Percentiles rank a stretch among this genome's conserved stretches.
phyloP scores from a whole-genome alignment of 2,888 invertebrate genomes.

The Eumerus sabulonum region DNA sequence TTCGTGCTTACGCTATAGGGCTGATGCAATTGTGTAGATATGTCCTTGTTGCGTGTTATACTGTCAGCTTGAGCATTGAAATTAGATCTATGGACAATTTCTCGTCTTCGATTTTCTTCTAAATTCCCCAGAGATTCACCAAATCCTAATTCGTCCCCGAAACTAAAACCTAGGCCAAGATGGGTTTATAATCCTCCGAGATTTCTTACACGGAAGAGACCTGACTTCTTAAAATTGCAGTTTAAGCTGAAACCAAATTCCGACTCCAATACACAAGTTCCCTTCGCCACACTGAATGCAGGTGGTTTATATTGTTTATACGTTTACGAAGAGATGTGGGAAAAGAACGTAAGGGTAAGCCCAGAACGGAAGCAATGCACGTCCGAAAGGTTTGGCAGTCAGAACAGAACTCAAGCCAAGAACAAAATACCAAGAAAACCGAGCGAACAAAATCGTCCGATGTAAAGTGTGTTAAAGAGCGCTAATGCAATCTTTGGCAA shows the following conservation, averaged over 20 bases:
- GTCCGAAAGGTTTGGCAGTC: no score
- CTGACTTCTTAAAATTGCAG: slow-evolving; percentile 95
- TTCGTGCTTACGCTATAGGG: no score
- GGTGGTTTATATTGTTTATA: no score
- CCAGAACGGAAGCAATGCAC: no score
- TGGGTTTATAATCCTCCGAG: slow-evolving; percentile 94
- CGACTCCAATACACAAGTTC: slow-evolving; percentile 92
- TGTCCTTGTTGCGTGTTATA: no score
- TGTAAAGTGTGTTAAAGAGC: slow-evolving; percentile 46
- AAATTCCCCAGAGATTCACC: slow-evolving; percentile 89
- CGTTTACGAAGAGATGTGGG: no score
- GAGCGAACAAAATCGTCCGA: slow-evolving; percentile 42
- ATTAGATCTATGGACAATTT: slow-evolving; percentile 81
- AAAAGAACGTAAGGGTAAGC: no score
- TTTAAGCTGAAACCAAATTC: slow-evolving; percentile 94
- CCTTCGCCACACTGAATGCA: slow-evolving; percentile 84
- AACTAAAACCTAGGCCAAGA: slow-evolving; percentile 92
- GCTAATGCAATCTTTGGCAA: slow-evolving; percentile 58
- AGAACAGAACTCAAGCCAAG: not conserved
- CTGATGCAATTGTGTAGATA: no score
- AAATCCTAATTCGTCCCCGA: slow-evolving; percentile 92
- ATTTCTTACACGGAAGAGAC: slow-evolving; percentile 93
- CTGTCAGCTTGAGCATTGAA: slow-evolving; percentile 73
- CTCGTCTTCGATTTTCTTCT: slow-evolving; percentile 85
- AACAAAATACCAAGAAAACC: slow-evolving; percentile 2